These are phyloP conservation scores for Drosophila orena DNA, from an alignment of 1,140 invertebrate species.

Conservation along the genomic window DNA sequence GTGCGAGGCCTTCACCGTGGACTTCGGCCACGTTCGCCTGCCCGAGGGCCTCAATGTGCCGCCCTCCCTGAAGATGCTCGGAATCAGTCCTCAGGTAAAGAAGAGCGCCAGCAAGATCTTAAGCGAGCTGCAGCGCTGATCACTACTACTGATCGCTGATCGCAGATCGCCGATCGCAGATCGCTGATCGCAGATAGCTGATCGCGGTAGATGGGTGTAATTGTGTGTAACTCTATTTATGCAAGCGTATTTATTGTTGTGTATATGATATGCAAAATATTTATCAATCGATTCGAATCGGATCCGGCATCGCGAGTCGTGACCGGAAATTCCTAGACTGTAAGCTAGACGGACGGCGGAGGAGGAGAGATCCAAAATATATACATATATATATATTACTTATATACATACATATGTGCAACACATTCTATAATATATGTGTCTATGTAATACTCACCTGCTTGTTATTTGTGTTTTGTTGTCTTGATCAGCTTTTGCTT, in stretches of 20 bases:
- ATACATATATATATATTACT: conserved; percentile 40
- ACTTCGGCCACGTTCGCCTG: conserved; percentile 94
- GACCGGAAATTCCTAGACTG: conserved; percentile 67
- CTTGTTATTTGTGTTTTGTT: conserved; percentile 74
- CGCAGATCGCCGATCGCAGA: no score
- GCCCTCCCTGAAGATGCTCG: conserved; percentile 96
- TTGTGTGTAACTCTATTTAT: conserved; percentile 41
- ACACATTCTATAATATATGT: conserved; percentile 66
- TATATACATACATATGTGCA: conserved; percentile 72
- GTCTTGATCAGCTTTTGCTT: conserved; percentile 70
- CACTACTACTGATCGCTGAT: conserved; percentile 17
- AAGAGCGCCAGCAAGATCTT: conserved; percentile 71
- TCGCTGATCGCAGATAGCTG: conserved; percentile 18
- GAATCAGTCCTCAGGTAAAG: conserved; percentile 95
- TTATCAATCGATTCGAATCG: conserved; percentile 43
- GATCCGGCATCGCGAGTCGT: conserved; percentile 40
- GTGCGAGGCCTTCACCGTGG: conserved; percentile 95
- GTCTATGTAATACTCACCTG: conserved; percentile 55
- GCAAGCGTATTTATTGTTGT: conserved; percentile 68
- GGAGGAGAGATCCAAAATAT: conserved; percentile 42
- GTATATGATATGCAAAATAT: conserved; percentile 56
- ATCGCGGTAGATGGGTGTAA: conserved; percentile 20
- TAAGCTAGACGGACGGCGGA: conserved; percentile 54
- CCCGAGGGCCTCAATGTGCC: conserved; percentile 92
- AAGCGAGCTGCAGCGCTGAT: conserved; percentile 73